A percentile compares a stretch with the other conserved stretches of the same genome.
Evolutionary conservation across 2,888 invertebrate genomes (phyloP).

Genomic region (Patella ulyssiponensis): DNA sequence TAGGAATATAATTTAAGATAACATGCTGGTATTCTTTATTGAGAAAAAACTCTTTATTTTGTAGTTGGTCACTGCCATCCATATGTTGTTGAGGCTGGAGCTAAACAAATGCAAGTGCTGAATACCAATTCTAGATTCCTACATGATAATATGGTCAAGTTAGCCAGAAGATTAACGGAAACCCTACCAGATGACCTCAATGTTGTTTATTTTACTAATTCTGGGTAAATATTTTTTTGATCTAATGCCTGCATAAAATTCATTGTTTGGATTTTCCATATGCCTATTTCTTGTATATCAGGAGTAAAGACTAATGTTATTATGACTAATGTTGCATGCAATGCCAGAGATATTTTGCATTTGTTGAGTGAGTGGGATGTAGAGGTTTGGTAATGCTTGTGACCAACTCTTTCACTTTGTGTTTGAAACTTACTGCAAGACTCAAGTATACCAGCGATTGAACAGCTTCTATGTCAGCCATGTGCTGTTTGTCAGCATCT

Average conservation of each 20-base stretch:
- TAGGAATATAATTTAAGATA: too few relatives aligned
- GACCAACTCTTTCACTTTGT: too few relatives aligned
- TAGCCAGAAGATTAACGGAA: slow-evolving; percentile 86
- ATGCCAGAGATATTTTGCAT: neutral
- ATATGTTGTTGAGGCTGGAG: slow-evolving; percentile 90
- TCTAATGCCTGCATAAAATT: neutral
- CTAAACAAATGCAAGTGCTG: slow-evolving; percentile 90
- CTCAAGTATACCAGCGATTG: too few relatives aligned
- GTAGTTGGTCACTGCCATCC: slow-evolving; percentile 98
- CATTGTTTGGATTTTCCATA: neutral
- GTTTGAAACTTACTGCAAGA: too few relatives aligned
- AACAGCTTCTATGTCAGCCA: too few relatives aligned
- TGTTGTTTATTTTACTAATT: slow-evolving; percentile 97
- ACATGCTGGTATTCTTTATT: too few relatives aligned
- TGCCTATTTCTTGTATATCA: neutral
- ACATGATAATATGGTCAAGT: slow-evolving; percentile 93
- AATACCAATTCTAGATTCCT: slow-evolving; percentile 97
- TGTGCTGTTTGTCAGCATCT: too few relatives aligned
- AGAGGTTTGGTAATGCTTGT: too few relatives aligned
- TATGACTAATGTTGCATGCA: neutral
- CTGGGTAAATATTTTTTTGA: slow-evolving; percentile 77
- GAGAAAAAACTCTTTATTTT: slow-evolving; percentile 52
- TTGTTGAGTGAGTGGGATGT: neutral
- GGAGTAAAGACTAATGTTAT: neutral
- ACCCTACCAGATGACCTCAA: slow-evolving; percentile 89